Conservation (phyloP, 2,888 invertebrate genomes). For the Furcula furcula region DNA sequence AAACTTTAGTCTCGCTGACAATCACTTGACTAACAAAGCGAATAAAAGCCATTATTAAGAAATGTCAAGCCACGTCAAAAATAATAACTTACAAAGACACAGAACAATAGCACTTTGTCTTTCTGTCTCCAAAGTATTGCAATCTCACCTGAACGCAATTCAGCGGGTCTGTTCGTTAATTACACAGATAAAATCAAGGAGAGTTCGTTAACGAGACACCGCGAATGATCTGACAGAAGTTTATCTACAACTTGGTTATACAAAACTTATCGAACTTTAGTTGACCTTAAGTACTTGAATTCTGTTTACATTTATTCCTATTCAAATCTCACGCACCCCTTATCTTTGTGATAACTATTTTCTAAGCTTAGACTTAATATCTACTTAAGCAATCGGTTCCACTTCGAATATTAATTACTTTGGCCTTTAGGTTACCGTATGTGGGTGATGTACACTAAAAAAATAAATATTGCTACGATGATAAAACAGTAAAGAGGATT, state of each 20-base stretch:
- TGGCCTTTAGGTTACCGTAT: constrained; percentile 15
- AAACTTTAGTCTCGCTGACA: no score
- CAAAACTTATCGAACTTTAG: constrained; percentile 36
- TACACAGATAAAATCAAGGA: constrained; percentile 39
- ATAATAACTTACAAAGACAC: constrained; percentile 3
- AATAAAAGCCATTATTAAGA: no score
- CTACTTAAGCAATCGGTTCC: constrained; percentile 10
- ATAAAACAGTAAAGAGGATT: no score
- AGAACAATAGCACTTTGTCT: constrained; percentile 3
- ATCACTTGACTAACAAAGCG: no score
- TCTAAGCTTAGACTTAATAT: no score
- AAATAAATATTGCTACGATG: no score
- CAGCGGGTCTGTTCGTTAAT: constrained; percentile 29
- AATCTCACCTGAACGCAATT: constrained; percentile 20
- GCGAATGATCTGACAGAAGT: constrained; percentile 38
- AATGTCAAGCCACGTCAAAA: no score
- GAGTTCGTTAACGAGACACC: constrained; percentile 41
- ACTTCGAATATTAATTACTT: constrained; percentile 24
- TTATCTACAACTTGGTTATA: constrained; percentile 40
- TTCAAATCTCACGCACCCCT: constrained; percentile 17
- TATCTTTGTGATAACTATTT: no score
- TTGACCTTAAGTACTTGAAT: constrained; percentile 32
- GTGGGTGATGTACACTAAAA: constrained; percentile 3
- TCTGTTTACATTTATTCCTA: constrained; percentile 36
- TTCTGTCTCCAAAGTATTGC: constrained; percentile 5